These are phyloP conservation scores for Vireo griseus DNA, from an alignment of 2,797 vertebrate genomes.

Conservation along the genomic window DNA sequence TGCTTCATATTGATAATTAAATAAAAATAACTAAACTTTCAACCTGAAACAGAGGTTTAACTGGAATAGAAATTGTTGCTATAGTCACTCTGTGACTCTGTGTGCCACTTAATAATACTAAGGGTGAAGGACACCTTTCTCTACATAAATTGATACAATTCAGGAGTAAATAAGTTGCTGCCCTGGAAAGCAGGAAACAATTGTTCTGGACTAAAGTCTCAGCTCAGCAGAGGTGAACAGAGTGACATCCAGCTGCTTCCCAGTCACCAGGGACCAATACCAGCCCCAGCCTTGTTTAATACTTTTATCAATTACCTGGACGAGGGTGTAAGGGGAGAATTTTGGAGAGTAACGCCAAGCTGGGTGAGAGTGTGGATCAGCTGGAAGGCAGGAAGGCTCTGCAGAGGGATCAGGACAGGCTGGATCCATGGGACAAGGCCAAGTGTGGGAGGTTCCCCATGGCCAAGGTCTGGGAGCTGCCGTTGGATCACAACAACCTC, in stretches of 20 bases:
- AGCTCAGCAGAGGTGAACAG: neutral
- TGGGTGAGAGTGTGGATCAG: accelerated
- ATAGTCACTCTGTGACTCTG: neutral
- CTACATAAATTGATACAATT: neutral
- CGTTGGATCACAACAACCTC: neutral
- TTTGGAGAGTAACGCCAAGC: too few species aligned
- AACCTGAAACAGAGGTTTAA: accelerated
- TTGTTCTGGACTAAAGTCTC: neutral
- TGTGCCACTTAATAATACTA: neutral
- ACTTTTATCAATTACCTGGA: too few species aligned
- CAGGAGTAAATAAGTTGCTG: neutral
- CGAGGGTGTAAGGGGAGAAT: neutral
- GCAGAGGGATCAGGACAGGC: neutral
- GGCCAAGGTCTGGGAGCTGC: neutral
- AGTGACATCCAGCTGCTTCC: neutral
- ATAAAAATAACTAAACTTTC: neutral
- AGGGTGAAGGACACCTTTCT: neutral
- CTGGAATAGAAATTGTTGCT: neutral
- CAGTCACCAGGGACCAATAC: too few species aligned
- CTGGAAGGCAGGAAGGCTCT: neutral
- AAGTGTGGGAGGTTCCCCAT: accelerated
- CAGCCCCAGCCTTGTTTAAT: neutral
- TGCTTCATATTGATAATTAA: neutral
- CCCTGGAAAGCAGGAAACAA: neutral
- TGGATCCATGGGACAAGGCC: neutral